These are phyloP conservation scores for Taurulus bubalis DNA, from an alignment of 2,113 vertebrate genomes.

Conservation along the genomic window DNA sequence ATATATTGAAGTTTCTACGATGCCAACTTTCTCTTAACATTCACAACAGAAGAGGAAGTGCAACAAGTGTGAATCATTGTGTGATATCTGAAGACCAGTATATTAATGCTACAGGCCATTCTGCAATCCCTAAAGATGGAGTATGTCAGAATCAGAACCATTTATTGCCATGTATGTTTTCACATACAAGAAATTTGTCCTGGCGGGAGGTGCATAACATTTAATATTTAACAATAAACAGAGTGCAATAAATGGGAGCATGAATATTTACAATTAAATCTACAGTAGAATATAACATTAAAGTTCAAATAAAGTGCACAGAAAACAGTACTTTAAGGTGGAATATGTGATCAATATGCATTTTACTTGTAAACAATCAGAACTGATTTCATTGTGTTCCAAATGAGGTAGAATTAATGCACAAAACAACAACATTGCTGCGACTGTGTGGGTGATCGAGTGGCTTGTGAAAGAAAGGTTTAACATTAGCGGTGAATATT, in stretches of 20 bases:
- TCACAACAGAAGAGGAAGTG: neutral
- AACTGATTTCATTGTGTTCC: neutral
- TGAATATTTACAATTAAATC: too few species aligned
- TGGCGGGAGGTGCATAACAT: too few species aligned
- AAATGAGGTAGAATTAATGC: constrained; percentile 19
- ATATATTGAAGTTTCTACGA: neutral
- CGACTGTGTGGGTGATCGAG: constrained; percentile 30
- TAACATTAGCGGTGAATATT: neutral
- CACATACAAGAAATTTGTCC: too few species aligned
- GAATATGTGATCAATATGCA: neutral
- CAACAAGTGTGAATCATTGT: neutral
- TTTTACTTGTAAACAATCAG: neutral
- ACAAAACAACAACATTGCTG: constrained; percentile 17
- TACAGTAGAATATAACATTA: too few species aligned
- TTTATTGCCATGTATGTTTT: too few species aligned
- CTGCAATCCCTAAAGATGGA: neutral
- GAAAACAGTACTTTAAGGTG: too few species aligned
- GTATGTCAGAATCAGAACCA: too few species aligned
- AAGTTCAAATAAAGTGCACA: too few species aligned
- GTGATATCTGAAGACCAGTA: neutral
- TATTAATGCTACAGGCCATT: neutral
- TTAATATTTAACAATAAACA: too few species aligned
- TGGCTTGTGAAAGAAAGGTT: constrained; percentile 16
- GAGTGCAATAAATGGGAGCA: too few species aligned
- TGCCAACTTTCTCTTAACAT: neutral